Percentiles rank a stretch among this genome's conserved stretches.
Evolutionary conservation across 2,113 vertebrate species (phyloP).

Genomic region (Nannospalax galili): DNA sequence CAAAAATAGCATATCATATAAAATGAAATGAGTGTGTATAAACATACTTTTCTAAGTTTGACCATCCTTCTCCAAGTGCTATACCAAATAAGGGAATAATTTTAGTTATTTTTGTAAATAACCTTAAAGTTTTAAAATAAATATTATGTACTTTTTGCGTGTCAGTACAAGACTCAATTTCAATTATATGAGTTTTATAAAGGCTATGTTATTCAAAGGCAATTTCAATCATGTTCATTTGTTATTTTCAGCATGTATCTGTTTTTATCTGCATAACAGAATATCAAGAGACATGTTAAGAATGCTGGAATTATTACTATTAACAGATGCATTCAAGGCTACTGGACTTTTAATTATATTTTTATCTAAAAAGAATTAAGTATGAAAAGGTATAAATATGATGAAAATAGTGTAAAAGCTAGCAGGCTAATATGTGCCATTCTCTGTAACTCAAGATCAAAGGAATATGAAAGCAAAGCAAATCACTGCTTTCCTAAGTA

Average conservation of each 20-base stretch:
- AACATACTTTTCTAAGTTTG: not conserved
- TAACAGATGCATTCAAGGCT: not conserved
- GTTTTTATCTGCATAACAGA: not conserved
- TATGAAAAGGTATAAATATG: not conserved
- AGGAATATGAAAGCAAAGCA: too few relatives aligned
- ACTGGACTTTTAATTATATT: not conserved
- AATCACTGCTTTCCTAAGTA: too few relatives aligned
- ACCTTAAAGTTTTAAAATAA: not conserved
- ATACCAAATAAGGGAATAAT: not conserved
- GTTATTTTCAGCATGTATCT: not conserved
- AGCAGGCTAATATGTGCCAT: too few relatives aligned
- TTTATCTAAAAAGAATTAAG: not conserved
- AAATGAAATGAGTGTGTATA: not conserved
- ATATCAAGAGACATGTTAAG: not conserved
- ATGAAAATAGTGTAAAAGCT: not conserved
- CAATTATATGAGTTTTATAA: not conserved
- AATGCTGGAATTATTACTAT: not conserved
- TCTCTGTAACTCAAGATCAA: too few relatives aligned
- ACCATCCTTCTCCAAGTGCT: not conserved
- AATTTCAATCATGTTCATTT: not conserved
- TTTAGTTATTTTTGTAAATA: not conserved
- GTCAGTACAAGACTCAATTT: not conserved
- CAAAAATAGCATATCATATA: not conserved
- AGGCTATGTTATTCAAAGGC: not conserved
- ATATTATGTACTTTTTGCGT: not conserved